A percentile compares a stretch with the other conserved stretches of the same genome.
phyloP scores from a whole-genome alignment of 2,113 vertebrate species.

The Ibidorhyncha struthersii region DNA sequence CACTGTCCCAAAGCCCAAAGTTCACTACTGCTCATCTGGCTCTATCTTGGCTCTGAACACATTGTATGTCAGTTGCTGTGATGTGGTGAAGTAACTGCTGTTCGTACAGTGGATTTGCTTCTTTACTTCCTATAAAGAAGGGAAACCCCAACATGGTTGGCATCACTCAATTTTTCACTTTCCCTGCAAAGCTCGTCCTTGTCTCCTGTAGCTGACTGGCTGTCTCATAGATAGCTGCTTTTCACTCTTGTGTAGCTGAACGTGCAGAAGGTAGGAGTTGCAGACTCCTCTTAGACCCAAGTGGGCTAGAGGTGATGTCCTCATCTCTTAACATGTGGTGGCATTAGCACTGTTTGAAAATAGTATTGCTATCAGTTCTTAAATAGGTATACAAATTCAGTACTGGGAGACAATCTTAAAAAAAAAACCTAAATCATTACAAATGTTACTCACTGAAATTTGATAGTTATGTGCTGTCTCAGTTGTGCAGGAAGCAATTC shows the following conservation, averaged over 20 bases:
- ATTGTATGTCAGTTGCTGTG: rapidly evolving
- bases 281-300: background rate
- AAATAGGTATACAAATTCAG: background rate
- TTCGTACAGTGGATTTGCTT: background rate
- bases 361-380: background rate
- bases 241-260: background rate
- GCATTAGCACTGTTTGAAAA: background rate
- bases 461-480: background rate
- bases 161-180: background rate
- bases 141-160: background rate
- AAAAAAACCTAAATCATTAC: too few species aligned
- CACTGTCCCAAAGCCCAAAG: background rate
- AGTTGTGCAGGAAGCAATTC: background rate
- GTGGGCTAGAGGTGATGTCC: background rate
- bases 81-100: background rate
- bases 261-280: background rate
- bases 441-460: background rate
- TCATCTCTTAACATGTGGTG: background rate
- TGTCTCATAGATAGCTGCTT: background rate
- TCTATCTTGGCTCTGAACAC: background rate
- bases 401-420: background rate
- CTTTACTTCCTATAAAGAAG: background rate
- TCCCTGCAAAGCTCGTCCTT: background rate
- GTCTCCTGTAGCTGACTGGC: background rate
- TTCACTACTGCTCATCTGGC: background rate